Evolutionary conservation across 2,797 vertebrate species (phyloP).

Genomic region (Notolabrus celidotus): DNA sequence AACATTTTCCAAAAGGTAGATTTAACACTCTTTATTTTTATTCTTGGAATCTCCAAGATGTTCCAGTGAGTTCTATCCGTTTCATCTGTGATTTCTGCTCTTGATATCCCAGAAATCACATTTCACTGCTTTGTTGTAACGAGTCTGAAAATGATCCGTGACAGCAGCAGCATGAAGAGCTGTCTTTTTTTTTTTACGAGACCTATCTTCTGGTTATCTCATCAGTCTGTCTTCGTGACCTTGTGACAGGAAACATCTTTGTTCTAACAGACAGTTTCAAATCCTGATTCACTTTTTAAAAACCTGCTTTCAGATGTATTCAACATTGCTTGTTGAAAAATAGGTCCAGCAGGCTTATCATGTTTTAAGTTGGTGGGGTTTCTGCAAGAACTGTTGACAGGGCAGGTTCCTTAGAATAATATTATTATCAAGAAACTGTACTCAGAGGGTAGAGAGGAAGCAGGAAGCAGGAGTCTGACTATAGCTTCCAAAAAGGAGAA

Average conservation of each 20-base stretch:
- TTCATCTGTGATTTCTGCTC: background rate
- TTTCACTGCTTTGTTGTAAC: constrained; percentile 52
- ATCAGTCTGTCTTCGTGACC: background rate
- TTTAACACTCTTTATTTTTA: too few species aligned
- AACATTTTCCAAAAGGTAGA: too few species aligned
- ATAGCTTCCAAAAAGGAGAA: background rate
- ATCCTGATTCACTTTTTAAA: background rate
- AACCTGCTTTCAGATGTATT: background rate
- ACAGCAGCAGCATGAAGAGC: background rate
- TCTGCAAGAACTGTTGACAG: background rate
- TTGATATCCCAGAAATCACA: background rate
- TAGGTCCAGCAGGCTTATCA: too few species aligned
- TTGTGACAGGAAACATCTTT: background rate
- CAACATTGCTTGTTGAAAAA: background rate
- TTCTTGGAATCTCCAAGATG: too few species aligned
- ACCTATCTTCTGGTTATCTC: background rate
- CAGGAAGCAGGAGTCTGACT: background rate
- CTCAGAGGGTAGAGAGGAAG: constrained; percentile 17
- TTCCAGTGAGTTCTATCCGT: too few species aligned
- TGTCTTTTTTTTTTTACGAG: constrained; percentile 15
- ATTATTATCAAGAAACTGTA: background rate
- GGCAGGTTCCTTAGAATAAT: constrained; percentile 25
- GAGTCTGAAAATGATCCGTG: constrained; percentile 33
- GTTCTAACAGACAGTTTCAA: background rate
- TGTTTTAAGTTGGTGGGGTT: background rate